Conservation (phyloP, 2,888 invertebrate species). For the Chromoteleia sp. region DNA sequence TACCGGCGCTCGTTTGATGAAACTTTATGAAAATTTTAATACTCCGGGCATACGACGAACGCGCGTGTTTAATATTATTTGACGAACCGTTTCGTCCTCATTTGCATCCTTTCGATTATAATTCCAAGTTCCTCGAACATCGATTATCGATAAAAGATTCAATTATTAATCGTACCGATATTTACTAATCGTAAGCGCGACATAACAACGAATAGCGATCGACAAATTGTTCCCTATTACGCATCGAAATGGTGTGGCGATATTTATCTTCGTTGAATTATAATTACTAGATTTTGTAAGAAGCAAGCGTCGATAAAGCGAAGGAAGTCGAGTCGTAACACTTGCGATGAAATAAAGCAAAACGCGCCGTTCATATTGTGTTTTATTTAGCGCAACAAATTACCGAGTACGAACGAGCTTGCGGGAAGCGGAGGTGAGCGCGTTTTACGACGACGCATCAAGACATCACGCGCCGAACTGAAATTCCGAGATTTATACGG, state of each 20-base stretch:
- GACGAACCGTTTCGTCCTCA: no score
- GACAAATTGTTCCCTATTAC: no score
- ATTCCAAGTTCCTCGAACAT: no score
- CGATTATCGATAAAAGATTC: no score
- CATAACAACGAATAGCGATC: no score
- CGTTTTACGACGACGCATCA: constrained; percentile 76
- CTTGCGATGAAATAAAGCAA: constrained; percentile 49
- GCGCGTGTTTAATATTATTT: no score
- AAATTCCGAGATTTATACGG: constrained; percentile 75
- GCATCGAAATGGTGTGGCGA: no score
- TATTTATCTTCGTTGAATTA: no score
- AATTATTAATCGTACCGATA: no score
- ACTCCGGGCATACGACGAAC: not conserved
- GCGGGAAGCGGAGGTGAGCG: constrained; percentile 54
- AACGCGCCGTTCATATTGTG: constrained; percentile 45
- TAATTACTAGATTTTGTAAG: no score
- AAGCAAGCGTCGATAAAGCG: constrained; percentile 9
- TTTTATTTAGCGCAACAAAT: constrained; percentile 63
- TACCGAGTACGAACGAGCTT: constrained; percentile 58
- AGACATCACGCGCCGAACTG: constrained; percentile 77
- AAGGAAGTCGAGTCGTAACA: constrained; percentile 36
- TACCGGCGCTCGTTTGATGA: not conserved
- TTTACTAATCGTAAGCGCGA: no score
- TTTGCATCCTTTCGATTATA: no score
- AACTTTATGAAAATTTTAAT: constrained; percentile 20